Evolutionary conservation across 2,888 invertebrate species (phyloP).

Genomic region (Cataglyphis albicans): DNA sequence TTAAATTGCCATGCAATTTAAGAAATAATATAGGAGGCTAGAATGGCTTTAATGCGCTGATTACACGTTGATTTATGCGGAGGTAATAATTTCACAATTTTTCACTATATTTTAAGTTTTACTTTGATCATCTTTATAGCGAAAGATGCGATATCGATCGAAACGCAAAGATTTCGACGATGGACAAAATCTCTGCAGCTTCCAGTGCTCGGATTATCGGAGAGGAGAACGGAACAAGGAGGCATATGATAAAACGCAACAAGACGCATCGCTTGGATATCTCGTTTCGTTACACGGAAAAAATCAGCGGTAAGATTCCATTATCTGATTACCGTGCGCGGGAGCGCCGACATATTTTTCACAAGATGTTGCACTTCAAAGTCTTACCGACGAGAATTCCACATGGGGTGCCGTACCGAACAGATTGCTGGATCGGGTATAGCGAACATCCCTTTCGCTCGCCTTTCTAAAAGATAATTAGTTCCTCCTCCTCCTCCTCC

Average conservation of each 20-base stretch:
- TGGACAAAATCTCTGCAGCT: not conserved
- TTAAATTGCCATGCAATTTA: not conserved
- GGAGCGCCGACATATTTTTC: conserved; percentile 12
- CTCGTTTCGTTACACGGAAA: conserved; percentile 30
- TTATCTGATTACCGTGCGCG: conserved; percentile 46
- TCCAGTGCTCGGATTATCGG: not conserved
- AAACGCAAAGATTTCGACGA: not conserved
- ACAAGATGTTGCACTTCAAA: conserved; percentile 41
- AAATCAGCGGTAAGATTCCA: conserved; percentile 38
- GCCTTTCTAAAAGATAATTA: conserved; percentile 67
- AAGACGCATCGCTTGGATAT: conserved; percentile 40
- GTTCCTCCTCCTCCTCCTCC: conserved; percentile 23
- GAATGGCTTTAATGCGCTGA: not conserved
- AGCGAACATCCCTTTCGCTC: conserved; percentile 51
- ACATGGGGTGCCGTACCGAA: conserved; percentile 30
- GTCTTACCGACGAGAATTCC: conserved; percentile 57
- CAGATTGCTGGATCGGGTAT: conserved; percentile 40
- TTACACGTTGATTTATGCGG: not conserved
- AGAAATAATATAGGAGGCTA: not conserved
- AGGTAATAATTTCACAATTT: not conserved
- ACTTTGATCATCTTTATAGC: not conserved
- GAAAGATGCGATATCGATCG: not conserved
- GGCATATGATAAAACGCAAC: conserved; percentile 22
- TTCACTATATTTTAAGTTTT: not conserved
- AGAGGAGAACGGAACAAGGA: not conserved